Evolutionary conservation across 1,140 invertebrate species (phyloP).

Genomic region (Pectinophora gossypiella): DNA sequence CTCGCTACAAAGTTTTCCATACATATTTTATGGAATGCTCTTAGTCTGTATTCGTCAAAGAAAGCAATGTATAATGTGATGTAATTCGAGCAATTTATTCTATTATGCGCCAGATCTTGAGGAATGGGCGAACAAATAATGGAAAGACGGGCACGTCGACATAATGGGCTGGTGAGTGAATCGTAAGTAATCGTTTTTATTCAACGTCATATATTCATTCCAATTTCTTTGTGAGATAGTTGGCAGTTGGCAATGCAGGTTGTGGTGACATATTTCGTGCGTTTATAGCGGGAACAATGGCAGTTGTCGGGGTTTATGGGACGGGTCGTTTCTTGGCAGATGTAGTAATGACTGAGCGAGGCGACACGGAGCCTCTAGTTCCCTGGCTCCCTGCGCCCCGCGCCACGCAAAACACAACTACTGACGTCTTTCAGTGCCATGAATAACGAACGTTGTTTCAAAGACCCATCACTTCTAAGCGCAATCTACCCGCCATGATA

Average conservation of each 20-base stretch:
- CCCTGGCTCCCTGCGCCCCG: too few relatives aligned
- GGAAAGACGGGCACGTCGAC: conserved; percentile 18
- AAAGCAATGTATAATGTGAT: conserved; percentile 9
- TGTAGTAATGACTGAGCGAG: background rate
- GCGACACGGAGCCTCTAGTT: background rate
- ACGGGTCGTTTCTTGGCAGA: background rate
- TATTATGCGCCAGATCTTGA: conserved; percentile 10
- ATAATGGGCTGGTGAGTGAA: conserved; percentile 27
- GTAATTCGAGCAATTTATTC: conserved; percentile 17
- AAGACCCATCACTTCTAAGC: conserved; percentile 30
- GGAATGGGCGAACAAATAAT: conserved; percentile 19
- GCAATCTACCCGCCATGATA: conserved; percentile 22
- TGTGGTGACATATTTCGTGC: background rate
- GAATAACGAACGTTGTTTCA: conserved; percentile 47
- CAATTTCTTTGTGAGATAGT: background rate
- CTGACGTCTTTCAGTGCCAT: conserved; percentile 13
- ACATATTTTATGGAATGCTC: background rate
- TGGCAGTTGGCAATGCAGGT: background rate
- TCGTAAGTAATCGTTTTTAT: conserved; percentile 5
- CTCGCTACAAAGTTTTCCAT: background rate
- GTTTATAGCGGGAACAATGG: conserved; percentile 5
- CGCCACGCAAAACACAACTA: too few relatives aligned
- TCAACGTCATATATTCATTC: background rate
- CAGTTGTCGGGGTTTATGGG: conserved; percentile 10
- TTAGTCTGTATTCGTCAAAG: background rate